Base-by-base conservation (phyloP, 2,888 invertebrate genomes). In the Spisula subtruncata region DNA sequence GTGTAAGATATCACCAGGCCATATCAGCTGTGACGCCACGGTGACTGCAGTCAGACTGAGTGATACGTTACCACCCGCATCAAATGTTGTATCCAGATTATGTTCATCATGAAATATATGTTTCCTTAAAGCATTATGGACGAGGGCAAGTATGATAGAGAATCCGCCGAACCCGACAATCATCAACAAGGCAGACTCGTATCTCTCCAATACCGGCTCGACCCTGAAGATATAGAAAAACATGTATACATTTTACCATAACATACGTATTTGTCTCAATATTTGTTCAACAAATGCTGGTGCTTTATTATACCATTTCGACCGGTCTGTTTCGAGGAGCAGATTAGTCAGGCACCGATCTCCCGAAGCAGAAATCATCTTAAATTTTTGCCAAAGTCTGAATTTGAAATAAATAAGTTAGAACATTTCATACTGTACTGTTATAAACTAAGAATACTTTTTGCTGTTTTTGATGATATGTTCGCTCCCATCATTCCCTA, bases 1-100 rank as follows among this genome's bases (percentile, higher is more conserved):
- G 84, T 96, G 96, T 32, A 96, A 91, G n/a, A 96, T 96, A 81
- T 96, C 96, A 4, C 95, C 96, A 0, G 96, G 96, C 95, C 96
- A 96, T 83, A 96, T 95, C 16, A 96, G 92, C 90, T 96, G 96
- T 4, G 95, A 96, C 10, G 95, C 95, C 48, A 96, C 95, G 0
- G 96, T 96, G 12, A 96, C 96, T 4, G 96, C 96, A 10, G 96
- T 96, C 83, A 96, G 88, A 85, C 95, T 95, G 60, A 95, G 90
- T 85, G 94, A 95, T 54, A 96, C 95, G 92, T 96, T 95, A 51
- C 96, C 96, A 35, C 96, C 96, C 10, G 96, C 96, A 92, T 96
- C 96, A 92, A 96, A 96, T 20, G 96, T 96, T 56, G 96, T 95
- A 89, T 96, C 96, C 60, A 96, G 93, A 88, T 95, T 96, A 85